Conservation (phyloP, 2,888 invertebrate species). For the Diplolepis rosae region DNA sequence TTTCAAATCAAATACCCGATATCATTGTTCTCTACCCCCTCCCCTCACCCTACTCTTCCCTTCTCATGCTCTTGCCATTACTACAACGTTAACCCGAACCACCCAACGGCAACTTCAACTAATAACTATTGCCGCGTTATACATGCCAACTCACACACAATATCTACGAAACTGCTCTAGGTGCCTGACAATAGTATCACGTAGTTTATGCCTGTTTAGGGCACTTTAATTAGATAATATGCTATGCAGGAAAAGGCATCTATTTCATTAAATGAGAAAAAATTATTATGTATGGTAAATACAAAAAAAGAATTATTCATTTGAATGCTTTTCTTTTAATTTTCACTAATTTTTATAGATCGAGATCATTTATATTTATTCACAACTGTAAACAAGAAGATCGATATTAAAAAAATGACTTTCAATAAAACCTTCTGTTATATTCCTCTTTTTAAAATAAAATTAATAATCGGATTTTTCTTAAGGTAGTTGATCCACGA, state of each 20-base stretch:
- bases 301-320: too few relatives aligned
- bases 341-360: too few relatives aligned
- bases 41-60: conserved; percentile 15
- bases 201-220: conserved; percentile 1
- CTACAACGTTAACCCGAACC: conserved; percentile 37
- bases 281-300: too few relatives aligned
- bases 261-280: background rate
- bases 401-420: too few relatives aligned
- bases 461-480: too few relatives aligned
- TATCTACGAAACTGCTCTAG: conserved; percentile 31
- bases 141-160: conserved; percentile 46
- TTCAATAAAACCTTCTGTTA: too few relatives aligned
- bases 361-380: too few relatives aligned
- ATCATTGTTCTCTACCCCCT: conserved; percentile 67
- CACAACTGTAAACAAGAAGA: too few relatives aligned
- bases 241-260: background rate
- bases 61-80: conserved; percentile 45
- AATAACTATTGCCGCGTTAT: conserved; percentile 59
- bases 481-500: too few relatives aligned
- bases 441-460: too few relatives aligned
- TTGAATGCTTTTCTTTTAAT: too few relatives aligned
- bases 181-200: background rate
- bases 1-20: conserved; percentile 74
- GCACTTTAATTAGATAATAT: background rate
- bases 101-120: conserved; percentile 58